Percentiles rank a stretch among this genome's conserved stretches.
Evolutionary conservation across 2,113 vertebrate species (phyloP).

Genomic region (Macheiramphus alcinus): DNA sequence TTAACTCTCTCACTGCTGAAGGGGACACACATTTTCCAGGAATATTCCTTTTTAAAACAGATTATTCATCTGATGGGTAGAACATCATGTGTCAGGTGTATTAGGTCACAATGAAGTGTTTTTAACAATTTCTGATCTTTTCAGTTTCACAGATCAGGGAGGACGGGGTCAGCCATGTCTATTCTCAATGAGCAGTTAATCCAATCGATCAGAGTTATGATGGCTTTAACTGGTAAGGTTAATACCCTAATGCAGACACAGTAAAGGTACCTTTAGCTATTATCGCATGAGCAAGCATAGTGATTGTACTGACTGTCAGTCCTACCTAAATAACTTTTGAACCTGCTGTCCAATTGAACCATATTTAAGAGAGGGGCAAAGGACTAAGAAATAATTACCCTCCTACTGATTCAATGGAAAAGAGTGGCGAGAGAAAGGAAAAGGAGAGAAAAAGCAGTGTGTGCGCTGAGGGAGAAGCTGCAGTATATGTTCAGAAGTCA

Average conservation of each 20-base stretch:
- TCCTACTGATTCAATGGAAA: not conserved
- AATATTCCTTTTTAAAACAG: not conserved
- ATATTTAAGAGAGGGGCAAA: not conserved
- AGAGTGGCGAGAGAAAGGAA: not conserved
- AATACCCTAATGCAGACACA: not conserved
- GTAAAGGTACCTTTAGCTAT: not conserved
- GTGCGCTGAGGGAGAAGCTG: not conserved
- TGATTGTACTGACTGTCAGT: not conserved
- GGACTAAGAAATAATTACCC: not conserved
- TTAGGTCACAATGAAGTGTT: not conserved
- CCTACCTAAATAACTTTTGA: not conserved
- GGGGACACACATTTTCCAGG: not conserved
- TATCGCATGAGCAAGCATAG: rapidly evolving
- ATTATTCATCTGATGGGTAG: not conserved
- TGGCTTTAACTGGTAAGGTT: not conserved
- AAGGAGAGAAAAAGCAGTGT: not conserved
- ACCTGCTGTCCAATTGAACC: not conserved
- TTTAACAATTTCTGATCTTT: not conserved
- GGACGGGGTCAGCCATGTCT: not conserved
- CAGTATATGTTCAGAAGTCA: not conserved
- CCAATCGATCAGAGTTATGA: not conserved
- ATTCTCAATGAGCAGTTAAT: not conserved
- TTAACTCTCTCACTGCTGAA: not conserved
- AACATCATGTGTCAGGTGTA: not conserved
- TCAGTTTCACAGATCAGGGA: not conserved